These are phyloP conservation scores for Trogon surrucura DNA, from an alignment of 2,113 vertebrate species.

Conservation along the genomic window DNA sequence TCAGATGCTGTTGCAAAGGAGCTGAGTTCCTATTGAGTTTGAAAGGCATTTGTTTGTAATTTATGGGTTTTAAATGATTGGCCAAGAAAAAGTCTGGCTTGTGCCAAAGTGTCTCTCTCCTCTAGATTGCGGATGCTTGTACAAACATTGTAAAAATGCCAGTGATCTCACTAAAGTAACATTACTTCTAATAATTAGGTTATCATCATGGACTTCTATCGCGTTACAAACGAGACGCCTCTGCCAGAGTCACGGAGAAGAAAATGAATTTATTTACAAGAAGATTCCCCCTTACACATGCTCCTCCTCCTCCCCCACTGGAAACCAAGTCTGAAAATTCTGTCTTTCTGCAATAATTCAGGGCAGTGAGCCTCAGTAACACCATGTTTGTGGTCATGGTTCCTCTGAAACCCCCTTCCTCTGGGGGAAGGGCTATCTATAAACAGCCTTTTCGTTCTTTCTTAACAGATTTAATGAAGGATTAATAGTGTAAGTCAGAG, in stretches of 20 bases:
- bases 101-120: slow-evolving; percentile 73
- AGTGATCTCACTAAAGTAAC: slow-evolving; percentile 4
- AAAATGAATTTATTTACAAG: slow-evolving; percentile 49
- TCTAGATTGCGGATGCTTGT: slow-evolving; percentile 54
- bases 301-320: background rate
- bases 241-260: background rate
- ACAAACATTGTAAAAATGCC: slow-evolving; percentile 52
- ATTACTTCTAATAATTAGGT: slow-evolving; percentile 51
- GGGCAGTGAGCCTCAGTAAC: background rate
- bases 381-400: background rate
- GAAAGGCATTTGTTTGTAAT: slow-evolving; percentile 89
- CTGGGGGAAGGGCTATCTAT: background rate
- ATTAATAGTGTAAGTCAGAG: slow-evolving; percentile 22
- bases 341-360: background rate
- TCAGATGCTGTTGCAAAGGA: slow-evolving; percentile 85
- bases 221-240: background rate
- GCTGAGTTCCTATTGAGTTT: slow-evolving; percentile 83
- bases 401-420: background rate
- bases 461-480: slow-evolving; percentile 14
- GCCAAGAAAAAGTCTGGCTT: slow-evolving; percentile 84
- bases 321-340: slow-evolving; percentile 4
- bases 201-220: background rate
- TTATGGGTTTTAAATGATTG: slow-evolving; percentile 91
- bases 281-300: background rate
- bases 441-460: background rate